Evolutionary conservation across 1,140 invertebrate species (phyloP), one percentile per base, ranked within the genome.

Genomic region (Hycleus cichorii): DNA sequence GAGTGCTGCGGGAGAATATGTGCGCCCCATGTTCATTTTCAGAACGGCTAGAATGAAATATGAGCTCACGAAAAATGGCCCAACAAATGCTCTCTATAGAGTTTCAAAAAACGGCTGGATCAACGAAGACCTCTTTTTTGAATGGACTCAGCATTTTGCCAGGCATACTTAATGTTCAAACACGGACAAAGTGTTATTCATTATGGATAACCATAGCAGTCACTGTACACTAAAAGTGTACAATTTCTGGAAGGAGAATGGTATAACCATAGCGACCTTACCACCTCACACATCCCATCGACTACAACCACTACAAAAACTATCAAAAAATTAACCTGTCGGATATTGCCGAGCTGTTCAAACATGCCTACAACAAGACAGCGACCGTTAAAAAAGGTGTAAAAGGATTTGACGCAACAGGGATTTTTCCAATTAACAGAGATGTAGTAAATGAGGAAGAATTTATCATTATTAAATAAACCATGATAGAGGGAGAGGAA

Each of bases 1-100:
- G 57, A 66, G 1, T 32, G 75, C 66, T 51, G 55, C 55, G 32
- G 69, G 74, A 46, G 70, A 66, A 58, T 39, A 49, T 26, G 64
- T 69, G 47, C 49, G n/a, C 38, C 49, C 49, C 32, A 39, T 39
- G 32, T 50, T 50, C 32, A 50, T 50, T 50, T 50, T 50, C 2
- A 11, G 38, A 50, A 39, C 39, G 3, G 38, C 32, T 39, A 39
- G 49, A 39, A 50, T 50, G 49, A 50, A 50, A 25, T 32, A 32
- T 50, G 49, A 25, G 49, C 24, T 49, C 6, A 49, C 2, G 32
- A 49, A 49, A 27, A 38, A 39, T 44, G 27, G 43, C 43, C 2
- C 43, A 1, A 32, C 27, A 32, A 32, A 32, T 32, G 27, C 2
- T 32, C 27, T 32, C 27, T 32, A 32, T 24, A 25, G 11, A 38